phyloP scores from a whole-genome alignment of 2,888 invertebrate species.

The Rapana venosa region DNA sequence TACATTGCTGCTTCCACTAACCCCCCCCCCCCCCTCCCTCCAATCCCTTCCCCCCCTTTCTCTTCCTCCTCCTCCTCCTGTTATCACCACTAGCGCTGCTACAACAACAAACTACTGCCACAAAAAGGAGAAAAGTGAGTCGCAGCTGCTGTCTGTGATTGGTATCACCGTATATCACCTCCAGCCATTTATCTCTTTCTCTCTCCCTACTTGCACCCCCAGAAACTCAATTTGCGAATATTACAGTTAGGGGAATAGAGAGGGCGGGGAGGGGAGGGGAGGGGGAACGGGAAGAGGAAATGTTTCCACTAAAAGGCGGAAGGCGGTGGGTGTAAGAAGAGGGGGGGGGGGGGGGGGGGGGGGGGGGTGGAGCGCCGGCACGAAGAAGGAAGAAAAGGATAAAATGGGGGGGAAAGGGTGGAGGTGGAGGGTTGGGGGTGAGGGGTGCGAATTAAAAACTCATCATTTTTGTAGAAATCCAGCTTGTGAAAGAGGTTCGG shows the following conservation, averaged over 20 bases:
- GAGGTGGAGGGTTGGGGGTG: background rate
- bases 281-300: background rate
- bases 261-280: background rate
- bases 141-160: conserved; percentile 15
- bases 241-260: conserved; percentile 5
- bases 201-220: background rate
- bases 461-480: background rate
- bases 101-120: background rate
- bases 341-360: background rate
- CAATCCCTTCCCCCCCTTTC: too few relatives aligned
- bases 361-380: background rate
- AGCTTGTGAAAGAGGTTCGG: background rate
- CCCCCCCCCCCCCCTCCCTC: too few relatives aligned
- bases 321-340: background rate
- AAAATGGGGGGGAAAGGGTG: background rate
- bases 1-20: too few relatives aligned
- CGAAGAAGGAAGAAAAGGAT: background rate
- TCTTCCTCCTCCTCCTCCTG: too few relatives aligned
- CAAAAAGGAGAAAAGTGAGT: background rate
- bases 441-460: conserved; percentile 8
- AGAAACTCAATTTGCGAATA: conserved; percentile 30
- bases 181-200: conserved; percentile 15
- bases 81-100: too few relatives aligned
- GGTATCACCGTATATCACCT: conserved; percentile 25
- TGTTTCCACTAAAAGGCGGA: background rate